A percentile compares a stretch with the other conserved stretches of the same genome.
Evolutionary conservation across 2,888 invertebrate species (phyloP).

Genomic region (Syritta pipiens): DNA sequence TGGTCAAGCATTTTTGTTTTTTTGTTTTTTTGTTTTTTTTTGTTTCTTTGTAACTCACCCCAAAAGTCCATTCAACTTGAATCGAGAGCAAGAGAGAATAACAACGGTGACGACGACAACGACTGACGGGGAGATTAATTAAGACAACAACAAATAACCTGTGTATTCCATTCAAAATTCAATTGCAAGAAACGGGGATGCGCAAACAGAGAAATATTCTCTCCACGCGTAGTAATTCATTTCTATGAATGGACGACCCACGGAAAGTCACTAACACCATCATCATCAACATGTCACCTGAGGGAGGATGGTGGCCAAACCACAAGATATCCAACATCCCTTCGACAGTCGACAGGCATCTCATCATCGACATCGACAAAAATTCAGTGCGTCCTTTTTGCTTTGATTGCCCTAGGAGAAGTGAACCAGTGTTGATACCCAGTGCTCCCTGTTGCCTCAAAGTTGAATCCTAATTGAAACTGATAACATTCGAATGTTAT

Average conservation of each 20-base stretch:
- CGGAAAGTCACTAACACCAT: constrained; percentile 17
- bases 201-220: constrained; percentile 33
- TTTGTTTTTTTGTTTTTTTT: too few relatives aligned
- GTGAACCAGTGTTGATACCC: constrained; percentile 18
- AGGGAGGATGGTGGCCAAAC: constrained; percentile 2
- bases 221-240: constrained; percentile 53
- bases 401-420: constrained; percentile 43
- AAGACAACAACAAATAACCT: constrained; percentile 17
- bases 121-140: not conserved
- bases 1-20: too few relatives aligned
- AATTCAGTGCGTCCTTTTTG: constrained; percentile 9
- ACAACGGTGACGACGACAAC: too few relatives aligned
- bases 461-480: constrained; percentile 46
- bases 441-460: constrained; percentile 30
- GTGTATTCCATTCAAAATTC: constrained; percentile 40
- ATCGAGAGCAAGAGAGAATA: not conserved
- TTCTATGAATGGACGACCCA: constrained; percentile 61
- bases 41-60: not conserved
- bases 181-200: constrained; percentile 18
- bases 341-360: not conserved
- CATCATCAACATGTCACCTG: constrained; percentile 22
- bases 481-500: constrained; percentile 56
- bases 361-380: not conserved
- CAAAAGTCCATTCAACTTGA: constrained; percentile 34
- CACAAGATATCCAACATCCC: not conserved